These are phyloP conservation scores for Eurosta solidaginis DNA, from an alignment of 1,140 invertebrate species.

Conservation along the genomic window DNA sequence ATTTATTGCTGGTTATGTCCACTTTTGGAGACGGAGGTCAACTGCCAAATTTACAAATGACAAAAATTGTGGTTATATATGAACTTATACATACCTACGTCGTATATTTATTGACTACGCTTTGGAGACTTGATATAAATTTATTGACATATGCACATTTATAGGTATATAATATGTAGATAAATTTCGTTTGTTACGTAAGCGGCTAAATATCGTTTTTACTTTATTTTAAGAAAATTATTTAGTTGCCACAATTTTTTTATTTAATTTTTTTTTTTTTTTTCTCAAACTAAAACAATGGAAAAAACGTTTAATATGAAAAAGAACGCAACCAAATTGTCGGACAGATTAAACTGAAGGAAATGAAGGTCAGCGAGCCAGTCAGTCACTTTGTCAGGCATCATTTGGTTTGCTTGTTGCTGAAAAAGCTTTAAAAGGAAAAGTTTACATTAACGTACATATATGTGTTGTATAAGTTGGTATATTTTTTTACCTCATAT, in stretches of 20 bases:
- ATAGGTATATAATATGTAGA: not conserved
- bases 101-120: not conserved
- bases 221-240: not conserved
- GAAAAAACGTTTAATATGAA: conserved; percentile 2
- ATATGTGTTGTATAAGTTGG: too few species aligned
- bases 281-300: not conserved
- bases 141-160: not conserved
- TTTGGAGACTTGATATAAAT: not conserved
- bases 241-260: not conserved
- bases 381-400: not conserved
- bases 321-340: not conserved
- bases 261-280: not conserved
- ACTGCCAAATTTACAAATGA: not conserved
- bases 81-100: not conserved
- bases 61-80: conserved; percentile 2
- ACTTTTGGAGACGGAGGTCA: conserved; percentile 20
- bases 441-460: too few species aligned
- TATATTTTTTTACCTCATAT: too few species aligned
- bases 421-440: conserved; percentile 4
- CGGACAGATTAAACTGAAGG: not conserved
- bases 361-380: conserved; percentile 18
- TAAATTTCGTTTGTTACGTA: not conserved
- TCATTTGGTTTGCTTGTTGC: not conserved
- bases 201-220: not conserved
- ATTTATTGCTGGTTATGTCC: not conserved